Evolutionary conservation across 2,113 vertebrate species (phyloP).

Genomic region (Caretta caretta): DNA sequence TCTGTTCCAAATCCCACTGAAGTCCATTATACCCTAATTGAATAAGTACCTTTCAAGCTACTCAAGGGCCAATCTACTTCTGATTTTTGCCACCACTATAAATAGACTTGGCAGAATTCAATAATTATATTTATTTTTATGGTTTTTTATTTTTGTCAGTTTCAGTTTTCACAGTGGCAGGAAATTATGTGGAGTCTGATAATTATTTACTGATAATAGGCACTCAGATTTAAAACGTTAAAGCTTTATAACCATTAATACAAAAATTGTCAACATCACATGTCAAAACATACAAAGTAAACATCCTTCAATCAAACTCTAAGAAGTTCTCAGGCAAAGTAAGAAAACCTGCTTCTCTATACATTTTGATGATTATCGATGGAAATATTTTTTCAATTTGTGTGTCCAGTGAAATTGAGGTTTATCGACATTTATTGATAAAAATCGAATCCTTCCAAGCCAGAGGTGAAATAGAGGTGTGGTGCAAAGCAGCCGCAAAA

Average conservation of each 20-base stretch:
- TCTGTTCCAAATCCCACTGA: not conserved
- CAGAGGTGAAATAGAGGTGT: not conserved
- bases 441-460: not conserved
- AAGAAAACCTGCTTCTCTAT: not conserved
- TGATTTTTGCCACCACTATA: not conserved
- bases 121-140: not conserved
- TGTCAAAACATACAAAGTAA: not conserved
- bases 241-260: not conserved
- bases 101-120: not conserved
- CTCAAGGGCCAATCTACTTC: not conserved
- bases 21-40: not conserved
- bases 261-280: too few species aligned
- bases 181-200: not conserved
- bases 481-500: not conserved
- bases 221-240: not conserved
- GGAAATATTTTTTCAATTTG: not conserved
- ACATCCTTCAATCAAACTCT: not conserved
- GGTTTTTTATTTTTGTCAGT: too few species aligned
- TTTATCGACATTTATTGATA: not conserved
- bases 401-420: not conserved
- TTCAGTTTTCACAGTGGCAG: too few species aligned
- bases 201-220: not conserved
- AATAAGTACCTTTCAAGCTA: not conserved
- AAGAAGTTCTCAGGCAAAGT: not conserved
- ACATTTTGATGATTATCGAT: not conserved